Percentiles rank a stretch among this genome's conserved stretches.
These are phyloP conservation scores for Ectropis grisescens DNA, from an alignment of 1,140 invertebrate species.

Conservation along the genomic window DNA sequence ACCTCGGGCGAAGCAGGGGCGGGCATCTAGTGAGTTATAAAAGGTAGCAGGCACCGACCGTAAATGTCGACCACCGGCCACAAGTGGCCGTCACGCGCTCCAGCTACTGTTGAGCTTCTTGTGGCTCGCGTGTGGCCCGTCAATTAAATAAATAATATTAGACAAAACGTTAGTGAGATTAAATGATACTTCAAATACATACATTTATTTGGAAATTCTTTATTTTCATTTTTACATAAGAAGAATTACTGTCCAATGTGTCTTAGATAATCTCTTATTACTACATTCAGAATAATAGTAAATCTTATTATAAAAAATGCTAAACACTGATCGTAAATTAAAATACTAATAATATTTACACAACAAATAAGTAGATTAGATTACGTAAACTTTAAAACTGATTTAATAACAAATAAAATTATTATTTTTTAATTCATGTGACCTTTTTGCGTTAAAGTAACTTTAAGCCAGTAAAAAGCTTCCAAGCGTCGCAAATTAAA, in stretches of 20 bases:
- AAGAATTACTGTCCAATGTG: slow-evolving; percentile 41
- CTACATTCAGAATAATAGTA: slow-evolving; percentile 19
- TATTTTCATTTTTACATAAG: slow-evolving; percentile 58
- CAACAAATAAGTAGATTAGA: slow-evolving; percentile 42
- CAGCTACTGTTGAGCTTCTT: too few species aligned
- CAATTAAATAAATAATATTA: too few species aligned
- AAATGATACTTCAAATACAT: too few species aligned
- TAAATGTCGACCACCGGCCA: too few species aligned
- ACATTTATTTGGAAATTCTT: slow-evolving; percentile 53
- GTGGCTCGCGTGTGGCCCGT: too few species aligned
- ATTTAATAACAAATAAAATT: slow-evolving; percentile 33
- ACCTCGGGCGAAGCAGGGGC: too few species aligned
- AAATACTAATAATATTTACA: slow-evolving; percentile 54
- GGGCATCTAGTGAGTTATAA: too few species aligned
- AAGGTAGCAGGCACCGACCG: too few species aligned
- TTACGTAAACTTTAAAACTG: slow-evolving; percentile 47
- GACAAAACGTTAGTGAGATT: too few species aligned
- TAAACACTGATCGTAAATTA: slow-evolving; percentile 37
- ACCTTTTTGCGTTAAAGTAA: slow-evolving; percentile 26
- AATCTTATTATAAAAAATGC: slow-evolving; percentile 23
- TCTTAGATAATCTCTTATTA: slow-evolving; percentile 37
- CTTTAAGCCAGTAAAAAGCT: too few species aligned
- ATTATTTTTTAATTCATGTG: slow-evolving; percentile 26
- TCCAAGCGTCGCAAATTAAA: too few species aligned
- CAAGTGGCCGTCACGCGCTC: too few species aligned